A percentile compares a stretch with the other conserved stretches of the same genome.
Conservation (phyloP, 2,888 invertebrate species). For the Melipona bicolor region DNA sequence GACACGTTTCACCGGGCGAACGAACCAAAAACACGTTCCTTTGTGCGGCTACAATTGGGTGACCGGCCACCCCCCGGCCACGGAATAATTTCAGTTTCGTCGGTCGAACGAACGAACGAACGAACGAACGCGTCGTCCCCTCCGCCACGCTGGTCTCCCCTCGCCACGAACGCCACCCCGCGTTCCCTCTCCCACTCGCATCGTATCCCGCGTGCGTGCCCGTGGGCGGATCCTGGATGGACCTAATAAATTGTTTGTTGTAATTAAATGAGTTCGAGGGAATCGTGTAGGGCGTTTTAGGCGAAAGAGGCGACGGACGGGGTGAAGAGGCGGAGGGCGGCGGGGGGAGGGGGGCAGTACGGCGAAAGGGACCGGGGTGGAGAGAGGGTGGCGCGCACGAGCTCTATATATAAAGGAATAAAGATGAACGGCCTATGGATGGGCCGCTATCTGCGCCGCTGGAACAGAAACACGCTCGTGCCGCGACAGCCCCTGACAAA, state of each 20-base stretch:
- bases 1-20: slow-evolving; percentile 55
- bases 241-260: slow-evolving; percentile 84
- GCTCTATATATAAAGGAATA: slow-evolving; percentile 81
- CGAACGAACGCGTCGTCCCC: not conserved
- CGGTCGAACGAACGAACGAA: slow-evolving; percentile 51
- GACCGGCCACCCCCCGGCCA: slow-evolving; percentile 40
- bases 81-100: slow-evolving; percentile 67
- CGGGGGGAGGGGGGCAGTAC: no score
- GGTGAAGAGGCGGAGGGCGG: slow-evolving; percentile 23
- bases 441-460: slow-evolving; percentile 83
- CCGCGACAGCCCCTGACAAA: slow-evolving; percentile 84
- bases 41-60: slow-evolving; percentile 52
- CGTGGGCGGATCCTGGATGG: slow-evolving; percentile 81
- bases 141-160: not conserved
- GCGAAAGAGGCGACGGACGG: slow-evolving; percentile 30
- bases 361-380: not conserved
- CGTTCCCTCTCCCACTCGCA: slow-evolving; percentile 18
- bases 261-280: slow-evolving; percentile 84
- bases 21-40: slow-evolving; percentile 60
- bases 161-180: not conserved
- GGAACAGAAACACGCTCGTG: slow-evolving; percentile 84
- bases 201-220: slow-evolving; percentile 62
- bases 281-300: slow-evolving; percentile 81
- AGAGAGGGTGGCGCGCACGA: slow-evolving; percentile 56
- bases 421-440: slow-evolving; percentile 84